These are phyloP conservation scores for Chloroceryle amazona DNA, from an alignment of 2,797 vertebrate species.

Conservation along the genomic window DNA sequence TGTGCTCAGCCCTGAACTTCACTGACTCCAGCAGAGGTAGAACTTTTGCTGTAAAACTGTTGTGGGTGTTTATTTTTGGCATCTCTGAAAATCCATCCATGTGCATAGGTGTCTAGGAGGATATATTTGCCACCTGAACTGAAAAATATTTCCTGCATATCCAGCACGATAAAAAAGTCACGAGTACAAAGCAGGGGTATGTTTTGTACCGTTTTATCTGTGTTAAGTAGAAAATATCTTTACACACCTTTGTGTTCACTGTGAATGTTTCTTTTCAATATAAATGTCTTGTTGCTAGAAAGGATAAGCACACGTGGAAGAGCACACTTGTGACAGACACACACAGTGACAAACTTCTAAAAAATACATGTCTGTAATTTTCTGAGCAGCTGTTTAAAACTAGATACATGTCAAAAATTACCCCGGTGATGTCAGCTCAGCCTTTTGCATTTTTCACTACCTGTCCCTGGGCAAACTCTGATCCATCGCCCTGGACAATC, in stretches of 20 bases:
- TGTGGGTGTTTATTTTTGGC: neutral
- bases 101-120: neutral
- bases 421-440: conserved; percentile 38
- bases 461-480: conserved; percentile 57
- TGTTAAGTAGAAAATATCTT: neutral
- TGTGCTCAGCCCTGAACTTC: conserved; percentile 56
- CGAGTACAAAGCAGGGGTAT: neutral
- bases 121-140: neutral
- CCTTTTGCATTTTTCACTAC: conserved; percentile 74
- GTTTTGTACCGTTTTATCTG: neutral
- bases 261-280: neutral
- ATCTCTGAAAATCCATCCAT: neutral
- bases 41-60: neutral
- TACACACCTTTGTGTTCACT: neutral
- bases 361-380: conserved; percentile 61
- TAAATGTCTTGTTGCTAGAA: neutral
- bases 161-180: neutral
- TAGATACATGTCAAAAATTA: conserved; percentile 60
- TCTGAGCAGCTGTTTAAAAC: conserved; percentile 68
- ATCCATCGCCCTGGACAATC: conserved; percentile 33
- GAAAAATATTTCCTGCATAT: neutral
- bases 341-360: conserved; percentile 54
- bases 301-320: neutral
- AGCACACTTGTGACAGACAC: neutral
- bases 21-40: neutral